Evolutionary conservation across 2,888 invertebrate species (phyloP), one percentile per base, ranked within the genome.

Genomic region (Habrosyne pyritoides): DNA sequence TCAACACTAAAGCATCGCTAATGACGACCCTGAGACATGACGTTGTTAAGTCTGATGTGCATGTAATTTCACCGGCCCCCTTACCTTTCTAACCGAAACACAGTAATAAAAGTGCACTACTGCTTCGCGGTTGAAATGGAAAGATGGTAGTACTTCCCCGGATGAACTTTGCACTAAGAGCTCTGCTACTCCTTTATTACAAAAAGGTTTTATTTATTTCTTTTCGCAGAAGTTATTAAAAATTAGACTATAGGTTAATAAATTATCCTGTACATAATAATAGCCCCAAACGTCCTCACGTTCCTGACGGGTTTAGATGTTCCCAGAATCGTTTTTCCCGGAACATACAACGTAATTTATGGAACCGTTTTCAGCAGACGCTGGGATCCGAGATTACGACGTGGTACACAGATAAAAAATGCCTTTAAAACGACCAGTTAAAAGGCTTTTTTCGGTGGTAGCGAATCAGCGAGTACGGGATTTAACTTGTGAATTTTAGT

Each of bases 401-500:
- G 42, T 42, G 42, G 42, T 42, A 8, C 7, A 42, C 42, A 42
- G 42, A 42, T 42, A 42, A 42, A 42, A 47, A 47, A 47, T 21
- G n/a, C 21, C 22, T 47, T 42, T 18, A 42, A 47, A 24, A 47
- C 24, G 21, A n/a, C 21, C 22, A 22, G 24, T 22, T 24, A 22
- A 30, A 54, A 28, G 52, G 52, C 48, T 47, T 56, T 56, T 57
- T 56, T 54, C 46, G 21, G 47, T 18, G 28, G 22, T 12, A 49
- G 42, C 22, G 58, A 50, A 57, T 59, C 53, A 54, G 53, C 55
- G 55, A 18, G 47, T 33, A 42, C 51, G 59, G 57, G 53, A 59
- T 57, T 59, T 57, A 47, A 59, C 55, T 54, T 57, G 59, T 53
- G 59, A 59, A 57, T 55, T 55, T 55, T 47, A 54, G 57, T 62